Conservation (phyloP, 2,797 vertebrate species). For the Sebastes iracundus region DNA sequence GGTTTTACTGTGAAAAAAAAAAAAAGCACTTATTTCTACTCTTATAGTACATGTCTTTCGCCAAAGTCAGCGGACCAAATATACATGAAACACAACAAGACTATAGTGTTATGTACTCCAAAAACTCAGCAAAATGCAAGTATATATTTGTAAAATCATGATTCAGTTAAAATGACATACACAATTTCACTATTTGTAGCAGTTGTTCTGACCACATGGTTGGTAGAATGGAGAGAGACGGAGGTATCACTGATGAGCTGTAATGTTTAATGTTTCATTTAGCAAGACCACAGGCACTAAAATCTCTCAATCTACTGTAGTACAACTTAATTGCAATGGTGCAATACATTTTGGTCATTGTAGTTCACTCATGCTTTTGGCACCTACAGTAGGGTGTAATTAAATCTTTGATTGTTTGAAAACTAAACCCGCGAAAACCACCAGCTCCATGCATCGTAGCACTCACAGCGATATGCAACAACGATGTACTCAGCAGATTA, state of each 20-base stretch:
- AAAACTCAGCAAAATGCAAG: not conserved
- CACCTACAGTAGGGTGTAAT: constrained; percentile 30
- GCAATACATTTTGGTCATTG: constrained; percentile 28
- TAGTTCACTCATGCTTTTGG: constrained; percentile 41
- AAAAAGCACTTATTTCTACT: constrained; percentile 22
- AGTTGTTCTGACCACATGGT: not conserved
- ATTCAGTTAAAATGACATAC: not conserved
- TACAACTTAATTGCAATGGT: not conserved
- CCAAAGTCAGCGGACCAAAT: constrained; percentile 15
- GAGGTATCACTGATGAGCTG: not conserved
- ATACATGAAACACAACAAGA: constrained; percentile 27
- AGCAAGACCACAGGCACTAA: not conserved
- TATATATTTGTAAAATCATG: not conserved
- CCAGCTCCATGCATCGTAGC: not conserved
- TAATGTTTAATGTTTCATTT: not conserved
- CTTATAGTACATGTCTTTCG: constrained; percentile 16
- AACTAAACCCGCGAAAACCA: constrained; percentile 27
- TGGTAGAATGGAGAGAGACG: not conserved
- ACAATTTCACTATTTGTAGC: not conserved
- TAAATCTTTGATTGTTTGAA: constrained; percentile 43
- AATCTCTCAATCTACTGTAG: not conserved
- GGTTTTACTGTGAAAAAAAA: constrained; percentile 41
- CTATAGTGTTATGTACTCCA: not conserved
- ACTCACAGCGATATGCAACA: constrained; percentile 8
- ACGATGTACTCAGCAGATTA: constrained; percentile 2